Evolutionary conservation across 92 coral and sea anemone species (phyloP).

Genomic region (Umimayanthus kanabou): DNA sequence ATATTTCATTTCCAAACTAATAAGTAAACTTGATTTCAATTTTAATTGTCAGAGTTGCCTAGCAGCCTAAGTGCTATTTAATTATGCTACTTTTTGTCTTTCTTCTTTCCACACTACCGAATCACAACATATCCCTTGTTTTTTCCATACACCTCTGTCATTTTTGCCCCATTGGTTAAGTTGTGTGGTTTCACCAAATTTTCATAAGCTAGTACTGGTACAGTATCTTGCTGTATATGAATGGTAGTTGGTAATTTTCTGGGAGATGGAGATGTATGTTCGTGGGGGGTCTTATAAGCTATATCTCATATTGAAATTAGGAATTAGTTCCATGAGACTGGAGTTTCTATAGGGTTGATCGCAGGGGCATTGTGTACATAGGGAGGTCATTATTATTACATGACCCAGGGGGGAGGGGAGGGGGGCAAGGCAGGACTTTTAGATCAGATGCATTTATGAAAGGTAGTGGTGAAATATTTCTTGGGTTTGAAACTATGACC

Average conservation of each 20-base stretch:
- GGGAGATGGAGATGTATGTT: neutral
- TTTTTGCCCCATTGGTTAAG: too few species aligned
- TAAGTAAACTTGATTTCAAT: neutral
- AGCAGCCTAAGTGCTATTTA: neutral
- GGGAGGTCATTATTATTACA: neutral
- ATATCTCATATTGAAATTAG: too few species aligned
- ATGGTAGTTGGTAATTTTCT: neutral
- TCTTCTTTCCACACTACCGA: too few species aligned
- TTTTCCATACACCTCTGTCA: too few species aligned
- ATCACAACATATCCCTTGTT: too few species aligned
- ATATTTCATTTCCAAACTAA: neutral
- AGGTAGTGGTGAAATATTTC: neutral
- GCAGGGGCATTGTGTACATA: too few species aligned
- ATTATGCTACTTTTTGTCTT: too few species aligned
- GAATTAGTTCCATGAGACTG: too few species aligned
- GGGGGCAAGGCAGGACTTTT: neutral
- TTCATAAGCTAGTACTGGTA: too few species aligned
- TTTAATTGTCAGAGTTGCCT: neutral
- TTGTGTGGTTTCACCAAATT: too few species aligned
- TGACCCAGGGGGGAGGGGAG: neutral
- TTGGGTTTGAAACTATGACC: neutral
- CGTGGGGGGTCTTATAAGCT: neutral
- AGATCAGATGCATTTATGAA: neutral
- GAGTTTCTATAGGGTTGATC: too few species aligned
- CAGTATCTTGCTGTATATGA: neutral